A percentile compares a stretch with the other conserved stretches of the same genome.
phyloP scores from a whole-genome alignment of 2,797 vertebrate genomes.

The Anabas testudineus region DNA sequence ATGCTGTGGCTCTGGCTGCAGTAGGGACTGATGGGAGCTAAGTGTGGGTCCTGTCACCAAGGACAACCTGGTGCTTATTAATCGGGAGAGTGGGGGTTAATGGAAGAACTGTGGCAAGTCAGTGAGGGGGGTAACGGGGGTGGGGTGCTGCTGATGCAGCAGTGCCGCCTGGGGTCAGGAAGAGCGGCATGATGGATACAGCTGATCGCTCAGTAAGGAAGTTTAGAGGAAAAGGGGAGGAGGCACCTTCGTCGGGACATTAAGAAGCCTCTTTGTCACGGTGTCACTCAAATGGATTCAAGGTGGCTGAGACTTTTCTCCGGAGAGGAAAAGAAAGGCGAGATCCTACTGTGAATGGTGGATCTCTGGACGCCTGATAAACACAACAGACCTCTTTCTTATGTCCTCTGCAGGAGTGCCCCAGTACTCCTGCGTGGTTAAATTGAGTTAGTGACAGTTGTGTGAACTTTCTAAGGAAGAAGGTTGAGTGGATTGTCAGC shows the following conservation, averaged over 20 bases:
- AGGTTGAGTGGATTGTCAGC: slow-evolving; percentile 20
- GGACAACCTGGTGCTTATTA: slow-evolving; percentile 84
- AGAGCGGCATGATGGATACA: slow-evolving; percentile 93
- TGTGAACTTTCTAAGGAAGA: slow-evolving; percentile 43
- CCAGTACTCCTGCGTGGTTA: slow-evolving; percentile 42
- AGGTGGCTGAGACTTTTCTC: slow-evolving; percentile 75
- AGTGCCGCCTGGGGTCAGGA: slow-evolving; percentile 90
- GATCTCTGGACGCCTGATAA: slow-evolving; percentile 62
- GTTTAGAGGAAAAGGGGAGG: slow-evolving; percentile 81
- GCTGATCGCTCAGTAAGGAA: slow-evolving; percentile 91
- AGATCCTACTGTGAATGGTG: slow-evolving; percentile 71
- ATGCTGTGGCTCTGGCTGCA: slow-evolving; percentile 62
- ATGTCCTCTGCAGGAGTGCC: slow-evolving; percentile 65
- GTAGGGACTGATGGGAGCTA: slow-evolving; percentile 78
- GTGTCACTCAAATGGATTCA: slow-evolving; percentile 88
- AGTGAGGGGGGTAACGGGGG: slow-evolving; percentile 36
- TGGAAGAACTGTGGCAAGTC: slow-evolving; percentile 33
- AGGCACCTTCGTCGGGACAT: slow-evolving; percentile 84
- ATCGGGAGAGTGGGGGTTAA: slow-evolving; percentile 55
- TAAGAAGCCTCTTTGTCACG: slow-evolving; percentile 91
- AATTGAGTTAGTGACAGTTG: slow-evolving; percentile 65
- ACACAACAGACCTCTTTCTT: slow-evolving; percentile 77
- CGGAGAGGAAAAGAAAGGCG: slow-evolving; percentile 73
- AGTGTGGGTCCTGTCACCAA: slow-evolving; percentile 78
- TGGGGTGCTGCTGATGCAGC: slow-evolving; percentile 83